These are phyloP conservation scores for Thymelicus sylvestris DNA, from an alignment of 2,888 invertebrate species.

Conservation along the genomic window DNA sequence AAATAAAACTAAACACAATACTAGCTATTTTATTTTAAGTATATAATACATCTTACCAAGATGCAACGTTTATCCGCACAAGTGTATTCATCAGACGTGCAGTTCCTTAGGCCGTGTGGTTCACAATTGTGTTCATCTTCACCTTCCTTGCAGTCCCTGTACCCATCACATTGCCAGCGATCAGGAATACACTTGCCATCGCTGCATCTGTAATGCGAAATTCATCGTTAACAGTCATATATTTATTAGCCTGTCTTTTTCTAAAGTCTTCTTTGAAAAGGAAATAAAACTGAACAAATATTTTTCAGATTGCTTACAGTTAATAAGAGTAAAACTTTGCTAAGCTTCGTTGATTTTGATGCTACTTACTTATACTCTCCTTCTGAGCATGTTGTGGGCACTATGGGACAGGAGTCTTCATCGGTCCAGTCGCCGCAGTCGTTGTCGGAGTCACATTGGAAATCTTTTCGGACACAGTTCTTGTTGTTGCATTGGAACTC, in stretches of 20 bases:
- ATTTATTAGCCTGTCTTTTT: no score
- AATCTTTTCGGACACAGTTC: conserved; percentile 90
- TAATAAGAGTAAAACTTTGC: no score
- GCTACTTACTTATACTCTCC: conserved; percentile 88
- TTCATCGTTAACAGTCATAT: background rate
- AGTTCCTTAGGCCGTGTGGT: conserved; percentile 85
- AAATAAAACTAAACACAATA: no score
- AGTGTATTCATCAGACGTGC: conserved; percentile 89
- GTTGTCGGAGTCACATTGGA: conserved; percentile 93
- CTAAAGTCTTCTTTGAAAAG: no score
- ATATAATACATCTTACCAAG: conserved; percentile 78
- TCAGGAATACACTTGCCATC: conserved; percentile 92
- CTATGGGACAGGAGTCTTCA: conserved; percentile 90
- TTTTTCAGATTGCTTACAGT: no score
- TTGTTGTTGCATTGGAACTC: conserved; percentile 90
- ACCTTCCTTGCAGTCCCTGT: conserved; percentile 91
- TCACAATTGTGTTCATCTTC: conserved; percentile 91
- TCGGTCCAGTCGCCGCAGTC: conserved; percentile 96
- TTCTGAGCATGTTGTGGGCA: conserved; percentile 87
- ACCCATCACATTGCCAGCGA: conserved; percentile 91
- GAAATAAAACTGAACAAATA: no score
- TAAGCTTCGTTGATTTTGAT: background rate
- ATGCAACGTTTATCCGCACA: conserved; percentile 91
- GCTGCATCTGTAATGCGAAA: conserved; percentile 82
- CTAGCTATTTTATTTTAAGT: no score